Evolutionary conservation across 2,797 vertebrate species (phyloP).

Genomic region (Peromyscus aztecus): DNA sequence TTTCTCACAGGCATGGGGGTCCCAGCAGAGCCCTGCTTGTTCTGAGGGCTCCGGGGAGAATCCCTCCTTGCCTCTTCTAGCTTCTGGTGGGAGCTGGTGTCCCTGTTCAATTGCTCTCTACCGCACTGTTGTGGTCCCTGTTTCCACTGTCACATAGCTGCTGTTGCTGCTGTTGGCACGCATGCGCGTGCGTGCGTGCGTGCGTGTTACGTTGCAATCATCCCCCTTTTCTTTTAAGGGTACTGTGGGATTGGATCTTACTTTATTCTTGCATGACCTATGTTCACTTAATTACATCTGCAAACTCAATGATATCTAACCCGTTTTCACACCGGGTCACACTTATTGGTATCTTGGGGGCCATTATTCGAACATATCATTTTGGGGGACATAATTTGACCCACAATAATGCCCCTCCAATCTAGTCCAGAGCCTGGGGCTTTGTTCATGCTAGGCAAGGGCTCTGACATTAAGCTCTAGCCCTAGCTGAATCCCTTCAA

Average conservation of each 20-base stretch:
- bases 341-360: background rate
- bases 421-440: background rate
- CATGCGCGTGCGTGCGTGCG: background rate
- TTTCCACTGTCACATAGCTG: background rate
- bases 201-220: background rate
- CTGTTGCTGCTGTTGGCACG: background rate
- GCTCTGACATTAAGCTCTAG: background rate
- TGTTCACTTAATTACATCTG: background rate
- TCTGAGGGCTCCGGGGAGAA: background rate
- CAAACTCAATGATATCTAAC: background rate
- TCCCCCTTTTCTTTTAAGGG: slow-evolving; percentile 11
- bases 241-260: background rate
- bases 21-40: accelerated
- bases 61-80: background rate
- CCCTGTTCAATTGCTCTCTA: background rate
- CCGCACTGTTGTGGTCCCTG: background rate
- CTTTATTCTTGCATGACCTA: background rate
- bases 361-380: background rate
- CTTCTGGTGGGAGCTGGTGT: background rate
- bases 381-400: background rate
- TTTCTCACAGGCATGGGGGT: background rate
- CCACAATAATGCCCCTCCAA: background rate
- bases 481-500: too few relatives aligned
- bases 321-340: slow-evolving; percentile 10
- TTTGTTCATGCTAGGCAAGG: background rate